A percentile compares a stretch with the other conserved stretches of the same genome.
These are phyloP conservation scores for Dysmachus trigonus DNA, from an alignment of 2,888 invertebrate genomes.

Conservation along the genomic window DNA sequence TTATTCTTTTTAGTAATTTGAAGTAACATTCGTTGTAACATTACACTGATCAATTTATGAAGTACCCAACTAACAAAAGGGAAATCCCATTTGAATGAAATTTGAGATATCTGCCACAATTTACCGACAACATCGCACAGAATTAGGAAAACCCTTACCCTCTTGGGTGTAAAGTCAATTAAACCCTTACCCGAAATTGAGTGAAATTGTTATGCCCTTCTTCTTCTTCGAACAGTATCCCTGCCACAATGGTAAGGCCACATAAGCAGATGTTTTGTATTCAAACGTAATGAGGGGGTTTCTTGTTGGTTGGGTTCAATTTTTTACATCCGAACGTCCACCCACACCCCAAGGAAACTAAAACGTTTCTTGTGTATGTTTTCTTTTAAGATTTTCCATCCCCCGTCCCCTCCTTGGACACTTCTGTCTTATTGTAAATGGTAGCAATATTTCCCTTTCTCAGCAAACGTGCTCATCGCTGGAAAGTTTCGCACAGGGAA, in stretches of 20 bases:
- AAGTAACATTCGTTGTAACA: not conserved
- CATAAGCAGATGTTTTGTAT: not conserved
- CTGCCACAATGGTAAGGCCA: not conserved
- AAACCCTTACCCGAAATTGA: not conserved
- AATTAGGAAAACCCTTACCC: not conserved
- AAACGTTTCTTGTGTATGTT: not conserved
- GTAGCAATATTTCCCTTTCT: not conserved
- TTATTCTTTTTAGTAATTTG: not conserved
- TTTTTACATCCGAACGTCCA: not conserved
- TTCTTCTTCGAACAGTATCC: not conserved
- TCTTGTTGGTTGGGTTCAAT: not conserved
- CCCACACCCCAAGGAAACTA: not conserved
- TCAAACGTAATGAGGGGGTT: not conserved
- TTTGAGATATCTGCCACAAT: not conserved
- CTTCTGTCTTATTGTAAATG: not conserved
- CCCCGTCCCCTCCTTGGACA: not conserved
- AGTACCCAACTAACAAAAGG: not conserved
- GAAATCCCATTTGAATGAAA: not conserved
- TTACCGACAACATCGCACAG: not conserved
- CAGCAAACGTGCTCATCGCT: not conserved
- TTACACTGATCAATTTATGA: not conserved
- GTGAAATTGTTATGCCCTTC: not conserved
- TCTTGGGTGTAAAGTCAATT: not conserved
- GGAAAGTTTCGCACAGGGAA: not conserved
- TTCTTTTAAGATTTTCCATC: not conserved